Evolutionary conservation across 1,140 invertebrate species (phyloP).

Genomic region (Drosophila ficusphila): DNA sequence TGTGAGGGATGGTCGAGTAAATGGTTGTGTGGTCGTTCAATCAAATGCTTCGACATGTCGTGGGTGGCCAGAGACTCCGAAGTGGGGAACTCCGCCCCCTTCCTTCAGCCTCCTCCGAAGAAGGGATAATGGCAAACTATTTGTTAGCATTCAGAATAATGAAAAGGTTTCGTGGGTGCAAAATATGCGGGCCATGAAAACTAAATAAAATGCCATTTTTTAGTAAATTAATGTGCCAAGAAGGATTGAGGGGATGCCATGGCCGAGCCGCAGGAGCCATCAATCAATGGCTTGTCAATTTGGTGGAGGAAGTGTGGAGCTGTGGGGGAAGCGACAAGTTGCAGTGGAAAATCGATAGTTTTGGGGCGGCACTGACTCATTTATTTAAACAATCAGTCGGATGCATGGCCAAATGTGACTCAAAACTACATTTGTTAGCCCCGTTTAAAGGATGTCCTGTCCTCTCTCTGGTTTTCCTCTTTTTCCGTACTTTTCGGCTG

Average conservation of each 20-base stretch:
- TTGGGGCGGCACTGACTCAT: conserved; percentile 4
- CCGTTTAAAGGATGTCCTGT: conserved; percentile 5
- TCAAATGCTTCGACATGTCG: conserved; percentile 28
- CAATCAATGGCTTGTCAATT: conserved; percentile 48
- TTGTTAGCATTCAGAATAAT: conserved; percentile 2
- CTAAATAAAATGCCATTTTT: conserved; percentile 40
- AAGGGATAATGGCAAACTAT: conserved; percentile 48
- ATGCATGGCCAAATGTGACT: conserved; percentile 47
- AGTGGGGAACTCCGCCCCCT: no score
- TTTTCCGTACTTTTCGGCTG: conserved; percentile 1
- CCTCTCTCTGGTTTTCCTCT: not conserved
- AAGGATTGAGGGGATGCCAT: conserved; percentile 2
- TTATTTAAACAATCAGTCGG: conserved; percentile 67
- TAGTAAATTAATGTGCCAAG: conserved; percentile 35
- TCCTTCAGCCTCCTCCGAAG: not conserved
- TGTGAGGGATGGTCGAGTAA: conserved; percentile 14
- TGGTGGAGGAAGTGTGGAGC: not conserved
- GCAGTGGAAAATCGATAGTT: conserved; percentile 56
- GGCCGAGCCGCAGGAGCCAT: conserved; percentile 6
- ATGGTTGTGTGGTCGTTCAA: conserved; percentile 33
- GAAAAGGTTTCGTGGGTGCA: conserved; percentile 3
- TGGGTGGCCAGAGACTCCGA: not conserved
- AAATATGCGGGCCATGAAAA: conserved; percentile 39
- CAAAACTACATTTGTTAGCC: conserved; percentile 61
- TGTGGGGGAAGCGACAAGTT: conserved; percentile 16